Base-by-base conservation (phyloP, 1,140 invertebrate species). In the Drosophila subobscura region DNA sequence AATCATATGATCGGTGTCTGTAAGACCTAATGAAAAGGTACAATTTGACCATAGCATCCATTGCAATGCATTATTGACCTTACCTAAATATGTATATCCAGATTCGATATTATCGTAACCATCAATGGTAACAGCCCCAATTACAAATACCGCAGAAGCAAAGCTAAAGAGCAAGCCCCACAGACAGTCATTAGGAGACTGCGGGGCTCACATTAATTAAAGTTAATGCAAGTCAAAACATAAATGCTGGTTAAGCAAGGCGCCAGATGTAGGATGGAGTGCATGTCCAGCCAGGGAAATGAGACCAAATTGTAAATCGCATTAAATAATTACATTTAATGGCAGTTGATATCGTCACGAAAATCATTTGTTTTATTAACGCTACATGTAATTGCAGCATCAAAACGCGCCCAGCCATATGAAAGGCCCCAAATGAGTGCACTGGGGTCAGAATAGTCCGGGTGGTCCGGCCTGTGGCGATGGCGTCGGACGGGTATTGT, bases 281-380 rank as follows among this genome's bases (percentile, higher is more conserved):
- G 16, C 51, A n/a, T 14, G 20, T 56, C 47, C 37, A 46, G 40
- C 47, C 46, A 46, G 54, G 64, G 40, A 57, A 79, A 50, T 44
- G 61, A 74, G 63, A 27, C 54, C 63, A 27, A 84, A 85, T 75
- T 79, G 77, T 72, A 77, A 81, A 86, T 86, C 76, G 74, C 77
- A 86, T 85, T 86, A 81, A 86, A 78, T 86, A 85, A 85, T 85
- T 85, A 73, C 81, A 85, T 88, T 85, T 81, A 85, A 85, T 81
- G 81, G 65, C 81, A 72, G 78, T 73, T 77, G 77, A 85, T 85
- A 81, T 56, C 65, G 41, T 29, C 29, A 44, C 57, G 64, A 73
- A 81, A 81, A 73, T 81, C 81, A 81, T 85, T 85, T 85, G 70
- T 80, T 85, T 81, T 86, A 85, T 85, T 85, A 85, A 86, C 77